Conservation (phyloP, 2,797 vertebrate species). For the Rousettus madagascariensis region DNA sequence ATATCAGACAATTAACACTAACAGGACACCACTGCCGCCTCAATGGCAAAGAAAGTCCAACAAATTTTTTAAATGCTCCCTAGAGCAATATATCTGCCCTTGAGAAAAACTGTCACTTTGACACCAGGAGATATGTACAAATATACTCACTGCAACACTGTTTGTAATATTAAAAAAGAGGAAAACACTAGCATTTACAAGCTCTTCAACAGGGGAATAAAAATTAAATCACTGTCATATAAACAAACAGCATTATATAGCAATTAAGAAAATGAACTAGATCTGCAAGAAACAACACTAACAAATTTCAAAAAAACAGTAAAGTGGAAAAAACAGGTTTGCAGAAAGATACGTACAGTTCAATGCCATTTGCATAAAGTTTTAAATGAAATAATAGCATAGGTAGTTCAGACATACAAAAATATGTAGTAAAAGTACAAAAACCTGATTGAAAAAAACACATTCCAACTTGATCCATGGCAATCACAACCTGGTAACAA, state of each 20-base stretch:
- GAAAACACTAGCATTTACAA: neutral
- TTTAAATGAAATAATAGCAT: neutral
- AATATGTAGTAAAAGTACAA: neutral
- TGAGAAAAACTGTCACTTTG: neutral
- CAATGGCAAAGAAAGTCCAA: neutral
- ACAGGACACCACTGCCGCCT: neutral
- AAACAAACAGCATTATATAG: neutral
- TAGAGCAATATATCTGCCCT: neutral
- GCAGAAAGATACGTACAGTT: neutral
- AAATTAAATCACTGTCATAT: neutral
- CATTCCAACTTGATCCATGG: neutral
- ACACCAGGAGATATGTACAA: neutral
- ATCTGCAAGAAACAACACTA: neutral
- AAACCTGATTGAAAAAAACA: neutral
- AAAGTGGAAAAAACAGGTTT: neutral
- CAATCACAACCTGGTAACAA: neutral
- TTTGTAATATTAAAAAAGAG: neutral
- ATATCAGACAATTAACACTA: neutral
- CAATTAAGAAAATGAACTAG: slow-evolving; percentile 3
- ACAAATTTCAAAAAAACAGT: neutral
- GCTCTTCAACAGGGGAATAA: neutral
- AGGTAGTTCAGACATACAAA: neutral
- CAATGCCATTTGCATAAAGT: neutral
- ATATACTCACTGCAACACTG: neutral
- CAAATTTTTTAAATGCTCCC: neutral